These are phyloP conservation scores for Cossypha caffra DNA, from an alignment of 2,797 vertebrate species.

Conservation along the genomic window DNA sequence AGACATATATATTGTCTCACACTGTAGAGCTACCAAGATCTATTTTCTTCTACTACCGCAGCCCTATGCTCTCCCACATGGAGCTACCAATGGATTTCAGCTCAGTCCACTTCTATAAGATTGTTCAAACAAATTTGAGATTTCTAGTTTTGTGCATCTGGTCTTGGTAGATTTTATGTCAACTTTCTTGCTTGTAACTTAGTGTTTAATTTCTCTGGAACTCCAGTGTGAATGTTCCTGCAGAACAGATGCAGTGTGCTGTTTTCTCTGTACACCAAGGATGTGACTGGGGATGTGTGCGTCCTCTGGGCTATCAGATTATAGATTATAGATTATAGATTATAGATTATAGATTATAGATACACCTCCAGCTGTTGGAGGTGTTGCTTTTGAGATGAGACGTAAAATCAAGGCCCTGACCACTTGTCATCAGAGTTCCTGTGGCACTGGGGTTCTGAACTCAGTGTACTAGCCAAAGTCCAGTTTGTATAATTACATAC, in stretches of 20 bases:
- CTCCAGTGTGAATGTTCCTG: not conserved
- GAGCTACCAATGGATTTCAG: not conserved
- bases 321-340: no score
- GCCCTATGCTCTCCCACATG: rapidly evolving
- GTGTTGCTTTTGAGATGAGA: not conserved
- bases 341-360: no score
- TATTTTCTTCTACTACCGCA: not conserved
- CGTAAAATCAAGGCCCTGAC: not conserved
- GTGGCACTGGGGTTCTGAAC: not conserved
- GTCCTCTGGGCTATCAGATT: not conserved
- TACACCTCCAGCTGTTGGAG: not conserved
- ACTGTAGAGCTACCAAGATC: not conserved
- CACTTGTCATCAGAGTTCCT: not conserved
- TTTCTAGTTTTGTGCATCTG: not conserved
- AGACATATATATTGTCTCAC: not conserved
- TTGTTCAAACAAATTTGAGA: not conserved
- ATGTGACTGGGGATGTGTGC: not conserved
- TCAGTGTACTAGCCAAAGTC: not conserved
- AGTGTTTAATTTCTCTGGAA: not conserved
- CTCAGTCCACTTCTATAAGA: not conserved
- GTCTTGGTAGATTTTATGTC: not conserved
- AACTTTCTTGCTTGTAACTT: not conserved
- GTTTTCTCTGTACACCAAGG: not conserved
- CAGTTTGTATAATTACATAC: not conserved
- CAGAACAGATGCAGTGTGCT: not conserved